Base-by-base conservation (phyloP, 2,888 invertebrate genomes). In the Pharmacophagus antenor region DNA sequence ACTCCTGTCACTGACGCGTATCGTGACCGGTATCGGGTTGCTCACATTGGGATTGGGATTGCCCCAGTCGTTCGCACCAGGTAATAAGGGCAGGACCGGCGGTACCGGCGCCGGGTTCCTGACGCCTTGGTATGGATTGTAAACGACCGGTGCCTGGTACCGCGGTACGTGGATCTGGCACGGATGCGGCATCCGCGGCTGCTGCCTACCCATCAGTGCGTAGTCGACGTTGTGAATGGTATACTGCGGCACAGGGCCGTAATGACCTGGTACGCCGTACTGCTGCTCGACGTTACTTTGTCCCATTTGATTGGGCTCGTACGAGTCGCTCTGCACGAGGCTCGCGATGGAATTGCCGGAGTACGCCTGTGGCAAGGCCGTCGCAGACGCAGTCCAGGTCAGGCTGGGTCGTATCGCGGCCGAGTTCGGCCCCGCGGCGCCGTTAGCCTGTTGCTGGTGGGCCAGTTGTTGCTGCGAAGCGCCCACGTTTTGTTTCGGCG, bases 391-490 rank as follows among this genome's bases (percentile, higher is more conserved):
- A 17, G n/a, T 17, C 8, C 31, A 22, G 27, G 21, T 17, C 1
- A 27, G 20, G 18, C n/a, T 20, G 10, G 25, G 23, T 12, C 41
- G 37, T 21, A n/a, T 6, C 41, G 41, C 21, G 5, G 22, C 48
- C n/a, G 56, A 42, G 15, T n/a, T 49, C 10, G 41, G 41, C 7
- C 41, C 41, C 3, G 15, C 12, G 5, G 23, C 12, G 23, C 20
- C 21, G 2, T 4, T 47, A 15, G 21, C 2, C 20, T 54, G 20
- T 21, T 25, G 44, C 1, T 18, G 53, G 8, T 6, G 18, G 44
- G 46, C 3, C 18, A 44, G 42, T 58, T 59, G 50, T 21, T 44
- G n/a, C n/a, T n/a, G 25, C 0, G 22, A 23, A 15, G 22, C n/a
- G 23, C 4, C n/a, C 5, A 15, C 23, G 1, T n/a, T 48, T 48